Percentiles rank a stretch among this genome's conserved stretches.
Evolutionary conservation across 2,888 invertebrate species (phyloP).

Genomic region (Emmelina monodactyla): DNA sequence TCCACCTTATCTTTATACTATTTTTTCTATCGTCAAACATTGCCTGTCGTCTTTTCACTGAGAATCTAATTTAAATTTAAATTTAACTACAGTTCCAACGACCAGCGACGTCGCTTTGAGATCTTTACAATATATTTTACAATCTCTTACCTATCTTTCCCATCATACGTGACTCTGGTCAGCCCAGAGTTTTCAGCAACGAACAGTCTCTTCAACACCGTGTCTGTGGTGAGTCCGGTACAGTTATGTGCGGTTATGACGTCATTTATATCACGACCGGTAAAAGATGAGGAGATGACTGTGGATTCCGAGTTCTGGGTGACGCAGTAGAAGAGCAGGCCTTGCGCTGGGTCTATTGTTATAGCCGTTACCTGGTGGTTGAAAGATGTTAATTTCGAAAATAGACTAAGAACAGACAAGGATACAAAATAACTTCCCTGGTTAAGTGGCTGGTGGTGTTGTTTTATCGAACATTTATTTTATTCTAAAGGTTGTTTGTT

Average conservation of each 20-base stretch:
- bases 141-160: conserved; percentile 27
- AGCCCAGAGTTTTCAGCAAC: conserved; percentile 68
- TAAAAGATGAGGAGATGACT: conserved; percentile 60
- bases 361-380: conserved; percentile 67
- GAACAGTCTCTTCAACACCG: conserved; percentile 69
- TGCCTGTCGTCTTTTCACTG: no score
- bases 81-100: no score
- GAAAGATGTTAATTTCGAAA: no score
- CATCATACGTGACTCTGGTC: conserved; percentile 42
- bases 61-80: no score
- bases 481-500: no score
- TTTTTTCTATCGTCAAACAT: no score
- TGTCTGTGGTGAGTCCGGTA: conserved; percentile 55
- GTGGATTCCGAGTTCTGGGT: conserved; percentile 44
- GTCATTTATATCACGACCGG: conserved; percentile 54
- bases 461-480: no score
- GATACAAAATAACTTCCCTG: no score
- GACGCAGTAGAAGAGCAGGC: conserved; percentile 67
- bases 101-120: no score
- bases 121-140: neutral
- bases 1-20: no score
- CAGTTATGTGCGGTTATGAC: conserved; percentile 35
- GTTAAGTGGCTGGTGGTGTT: neutral
- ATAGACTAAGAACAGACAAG: no score
- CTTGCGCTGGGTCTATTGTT: conserved; percentile 69